These are phyloP conservation scores for Solenodon paradoxus DNA, from an alignment of 2,113 vertebrate genomes.

Conservation along the genomic window DNA sequence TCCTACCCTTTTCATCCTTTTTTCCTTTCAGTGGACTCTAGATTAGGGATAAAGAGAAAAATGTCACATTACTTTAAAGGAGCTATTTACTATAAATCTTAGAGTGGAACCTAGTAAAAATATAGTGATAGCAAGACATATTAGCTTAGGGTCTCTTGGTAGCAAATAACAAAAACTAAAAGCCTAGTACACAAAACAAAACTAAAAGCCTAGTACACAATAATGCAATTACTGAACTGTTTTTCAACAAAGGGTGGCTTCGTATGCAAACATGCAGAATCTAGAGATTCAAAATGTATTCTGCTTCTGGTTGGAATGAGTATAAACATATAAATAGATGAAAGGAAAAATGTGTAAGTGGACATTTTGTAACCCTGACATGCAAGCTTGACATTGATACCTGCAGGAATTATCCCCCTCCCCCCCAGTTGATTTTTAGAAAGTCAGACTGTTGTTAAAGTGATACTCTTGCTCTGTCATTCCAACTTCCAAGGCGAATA, in stretches of 20 bases:
- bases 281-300: neutral
- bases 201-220: neutral
- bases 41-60: neutral
- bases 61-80: neutral
- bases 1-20: neutral
- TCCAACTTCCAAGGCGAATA: no score
- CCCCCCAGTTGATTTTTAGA: no score
- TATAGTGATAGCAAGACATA: neutral
- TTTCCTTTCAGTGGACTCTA: neutral
- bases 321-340: neutral
- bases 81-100: neutral
- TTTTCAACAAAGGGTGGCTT: neutral
- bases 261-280: neutral
- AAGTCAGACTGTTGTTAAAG: no score
- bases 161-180: slow-evolving; percentile 20
- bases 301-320: neutral
- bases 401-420: no score
- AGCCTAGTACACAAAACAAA: neutral
- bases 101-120: neutral
- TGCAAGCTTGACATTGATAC: no score
- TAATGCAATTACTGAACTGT: neutral
- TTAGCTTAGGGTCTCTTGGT: neutral
- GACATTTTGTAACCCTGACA: neutral
- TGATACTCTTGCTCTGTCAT: no score
- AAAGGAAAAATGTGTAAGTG: neutral